Evolutionary conservation across 2,888 invertebrate genomes (phyloP).

Genomic region (Laspeyria flexula): DNA sequence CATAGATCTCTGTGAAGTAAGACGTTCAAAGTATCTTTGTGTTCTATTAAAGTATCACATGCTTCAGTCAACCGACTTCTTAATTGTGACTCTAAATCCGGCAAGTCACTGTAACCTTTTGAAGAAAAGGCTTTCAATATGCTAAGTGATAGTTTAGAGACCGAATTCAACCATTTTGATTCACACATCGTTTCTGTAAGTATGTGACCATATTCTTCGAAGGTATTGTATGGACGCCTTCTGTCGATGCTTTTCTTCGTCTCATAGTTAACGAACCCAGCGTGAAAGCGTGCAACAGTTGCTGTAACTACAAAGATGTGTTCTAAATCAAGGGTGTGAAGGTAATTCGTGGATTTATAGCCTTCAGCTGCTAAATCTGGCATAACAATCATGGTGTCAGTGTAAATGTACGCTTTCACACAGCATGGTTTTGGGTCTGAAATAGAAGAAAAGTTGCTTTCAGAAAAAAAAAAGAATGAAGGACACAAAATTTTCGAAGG

Average conservation of each 20-base stretch:
- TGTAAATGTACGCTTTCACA: background rate
- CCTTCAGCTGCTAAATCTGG: background rate
- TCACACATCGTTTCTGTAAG: slow-evolving; percentile 53
- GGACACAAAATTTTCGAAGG: no score
- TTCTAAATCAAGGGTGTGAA: background rate
- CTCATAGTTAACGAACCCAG: background rate
- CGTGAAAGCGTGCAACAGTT: background rate
- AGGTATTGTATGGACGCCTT: background rate
- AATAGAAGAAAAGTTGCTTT: no score
- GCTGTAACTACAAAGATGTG: background rate
- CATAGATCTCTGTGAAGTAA: slow-evolving; percentile 73
- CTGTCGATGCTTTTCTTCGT: background rate
- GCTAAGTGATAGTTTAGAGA: slow-evolving; percentile 60
- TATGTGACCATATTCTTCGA: background rate
- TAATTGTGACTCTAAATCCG: slow-evolving; percentile 52
- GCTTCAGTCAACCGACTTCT: slow-evolving; percentile 50
- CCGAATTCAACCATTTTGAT: slow-evolving; percentile 42
- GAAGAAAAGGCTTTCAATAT: slow-evolving; percentile 59
- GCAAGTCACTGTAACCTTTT: slow-evolving; percentile 44
- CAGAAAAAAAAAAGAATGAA: no score
- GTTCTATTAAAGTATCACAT: slow-evolving; percentile 29
- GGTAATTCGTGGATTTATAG: background rate
- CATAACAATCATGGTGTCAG: background rate
- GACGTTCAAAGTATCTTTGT: slow-evolving; percentile 60
- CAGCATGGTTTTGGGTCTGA: background rate